Conservation (phyloP, 1,140 invertebrate species). For the Pseudomyrmex dendroicus region DNA sequence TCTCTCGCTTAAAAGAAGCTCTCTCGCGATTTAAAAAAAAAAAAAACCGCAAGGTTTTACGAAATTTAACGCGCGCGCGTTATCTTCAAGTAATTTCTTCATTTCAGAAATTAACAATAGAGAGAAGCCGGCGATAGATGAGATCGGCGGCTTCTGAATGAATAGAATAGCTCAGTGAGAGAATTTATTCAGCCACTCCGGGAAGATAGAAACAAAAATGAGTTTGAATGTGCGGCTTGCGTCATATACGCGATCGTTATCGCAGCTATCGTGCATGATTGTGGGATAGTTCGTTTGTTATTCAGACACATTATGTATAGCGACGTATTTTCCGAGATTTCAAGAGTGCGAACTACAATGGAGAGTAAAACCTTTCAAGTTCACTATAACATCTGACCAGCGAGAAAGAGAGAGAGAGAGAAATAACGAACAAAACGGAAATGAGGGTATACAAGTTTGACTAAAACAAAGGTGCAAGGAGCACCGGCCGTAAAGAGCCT, state of each 20-base stretch:
- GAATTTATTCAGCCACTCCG: constrained; percentile 14
- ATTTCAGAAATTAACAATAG: constrained; percentile 9
- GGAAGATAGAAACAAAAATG: constrained; percentile 27
- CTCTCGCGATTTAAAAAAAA: neutral
- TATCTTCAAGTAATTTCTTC: neutral
- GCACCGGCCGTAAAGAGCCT: too few relatives aligned
- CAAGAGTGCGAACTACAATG: constrained; percentile 1
- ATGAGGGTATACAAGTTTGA: too few relatives aligned
- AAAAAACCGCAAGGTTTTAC: neutral
- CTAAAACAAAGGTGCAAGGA: too few relatives aligned
- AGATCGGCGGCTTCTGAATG: constrained; percentile 39
- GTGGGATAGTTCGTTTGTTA: constrained; percentile 55
- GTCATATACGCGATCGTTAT: constrained; percentile 32
- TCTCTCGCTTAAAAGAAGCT: too few relatives aligned
- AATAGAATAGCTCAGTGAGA: constrained; percentile 28
- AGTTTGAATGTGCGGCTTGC: constrained; percentile 43
- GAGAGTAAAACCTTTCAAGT: constrained; percentile 19
- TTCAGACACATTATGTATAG: constrained; percentile 24
- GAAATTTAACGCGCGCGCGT: constrained; percentile 2
- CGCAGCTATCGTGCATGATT: constrained; percentile 43
- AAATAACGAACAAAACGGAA: neutral
- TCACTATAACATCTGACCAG: constrained; percentile 32
- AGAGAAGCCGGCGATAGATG: constrained; percentile 10
- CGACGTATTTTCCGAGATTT: neutral
- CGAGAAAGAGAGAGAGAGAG: neutral